Percentiles rank a stretch among this genome's conserved stretches.
These are phyloP conservation scores for Lerema accius DNA, from an alignment of 1,140 invertebrate species.

Conservation along the genomic window DNA sequence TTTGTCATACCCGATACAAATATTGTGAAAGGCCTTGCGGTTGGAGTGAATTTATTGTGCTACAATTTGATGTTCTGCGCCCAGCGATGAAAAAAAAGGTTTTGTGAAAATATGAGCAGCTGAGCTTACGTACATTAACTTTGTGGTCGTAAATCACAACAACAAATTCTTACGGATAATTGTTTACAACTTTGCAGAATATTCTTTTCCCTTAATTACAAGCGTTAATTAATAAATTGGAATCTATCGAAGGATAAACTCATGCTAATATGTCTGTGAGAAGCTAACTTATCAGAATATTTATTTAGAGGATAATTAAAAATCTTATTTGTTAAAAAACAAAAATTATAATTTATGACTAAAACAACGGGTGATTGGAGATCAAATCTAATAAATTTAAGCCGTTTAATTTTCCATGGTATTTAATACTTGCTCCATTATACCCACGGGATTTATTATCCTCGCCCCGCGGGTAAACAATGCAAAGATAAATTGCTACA, in stretches of 20 bases:
- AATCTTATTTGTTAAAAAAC: no score
- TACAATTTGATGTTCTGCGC: conserved; percentile 67
- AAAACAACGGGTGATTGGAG: background rate
- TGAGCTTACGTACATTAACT: conserved; percentile 35
- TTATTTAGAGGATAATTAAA: no score
- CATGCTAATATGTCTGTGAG: no score
- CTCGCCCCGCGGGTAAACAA: conserved; percentile 54
- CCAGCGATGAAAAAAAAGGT: conserved; percentile 46
- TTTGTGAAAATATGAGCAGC: conserved; percentile 38
- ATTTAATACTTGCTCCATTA: conserved; percentile 15
- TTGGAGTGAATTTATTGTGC: conserved; percentile 79
- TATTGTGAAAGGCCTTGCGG: conserved; percentile 80
- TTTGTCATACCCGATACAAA: conserved; percentile 79
- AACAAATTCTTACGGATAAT: conserved; percentile 1
- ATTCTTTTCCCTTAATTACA: no score
- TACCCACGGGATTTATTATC: conserved; percentile 37
- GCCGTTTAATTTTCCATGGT: background rate
- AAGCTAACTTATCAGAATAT: no score
- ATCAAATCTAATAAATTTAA: background rate
- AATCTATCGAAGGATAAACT: no score
- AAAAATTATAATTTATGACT: background rate
- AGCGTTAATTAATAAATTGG: no score
- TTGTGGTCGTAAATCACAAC: conserved; percentile 38
- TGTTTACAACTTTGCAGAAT: no score
- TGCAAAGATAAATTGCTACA: conserved; percentile 69